Percentiles rank a stretch among this genome's conserved stretches.
These are phyloP conservation scores for Desmophyllum pertusum DNA, from an alignment of 92 coral and sea anemone genomes.

Conservation along the genomic window DNA sequence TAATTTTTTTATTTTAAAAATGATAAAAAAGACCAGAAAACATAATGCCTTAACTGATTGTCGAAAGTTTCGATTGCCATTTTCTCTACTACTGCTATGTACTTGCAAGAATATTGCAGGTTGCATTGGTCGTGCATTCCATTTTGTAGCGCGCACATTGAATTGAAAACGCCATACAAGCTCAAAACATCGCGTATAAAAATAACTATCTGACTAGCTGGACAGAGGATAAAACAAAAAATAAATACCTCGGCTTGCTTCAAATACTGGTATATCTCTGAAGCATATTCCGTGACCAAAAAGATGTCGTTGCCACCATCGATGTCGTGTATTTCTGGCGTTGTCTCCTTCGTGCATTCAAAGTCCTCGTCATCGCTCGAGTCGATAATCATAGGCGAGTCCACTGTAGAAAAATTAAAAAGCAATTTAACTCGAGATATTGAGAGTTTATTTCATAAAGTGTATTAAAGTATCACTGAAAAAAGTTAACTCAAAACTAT, in stretches of 20 bases:
- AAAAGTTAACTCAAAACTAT: neutral
- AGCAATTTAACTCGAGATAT: neutral
- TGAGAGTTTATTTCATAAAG: neutral
- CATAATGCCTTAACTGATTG: no score
- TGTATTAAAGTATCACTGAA: no score
- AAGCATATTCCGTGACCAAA: conserved; percentile 89
- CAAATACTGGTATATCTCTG: conserved; percentile 84
- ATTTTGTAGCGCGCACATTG: neutral
- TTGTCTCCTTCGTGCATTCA: conserved; percentile 52
- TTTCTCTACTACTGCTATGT: no score
- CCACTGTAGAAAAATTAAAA: conserved; percentile 34
- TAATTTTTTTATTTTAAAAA: no score
- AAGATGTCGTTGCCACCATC: conserved; percentile 76
- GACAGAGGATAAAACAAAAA: neutral
- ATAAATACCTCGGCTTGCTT: conserved; percentile 83
- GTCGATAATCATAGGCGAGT: conserved; percentile 94
- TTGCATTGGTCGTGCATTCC: neutral
- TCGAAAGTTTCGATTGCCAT: neutral
- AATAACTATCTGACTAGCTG: neutral
- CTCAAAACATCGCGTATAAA: neutral
- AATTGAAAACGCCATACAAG: no score
- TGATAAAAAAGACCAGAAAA: no score
- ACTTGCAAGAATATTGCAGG: no score
- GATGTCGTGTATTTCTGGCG: conserved; percentile 75
- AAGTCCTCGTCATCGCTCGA: conserved; percentile 88